Evolutionary conservation across 2,888 invertebrate species (phyloP), one percentile per base, ranked within the genome.

Genomic region (Xanthostigma xanthostigma): DNA sequence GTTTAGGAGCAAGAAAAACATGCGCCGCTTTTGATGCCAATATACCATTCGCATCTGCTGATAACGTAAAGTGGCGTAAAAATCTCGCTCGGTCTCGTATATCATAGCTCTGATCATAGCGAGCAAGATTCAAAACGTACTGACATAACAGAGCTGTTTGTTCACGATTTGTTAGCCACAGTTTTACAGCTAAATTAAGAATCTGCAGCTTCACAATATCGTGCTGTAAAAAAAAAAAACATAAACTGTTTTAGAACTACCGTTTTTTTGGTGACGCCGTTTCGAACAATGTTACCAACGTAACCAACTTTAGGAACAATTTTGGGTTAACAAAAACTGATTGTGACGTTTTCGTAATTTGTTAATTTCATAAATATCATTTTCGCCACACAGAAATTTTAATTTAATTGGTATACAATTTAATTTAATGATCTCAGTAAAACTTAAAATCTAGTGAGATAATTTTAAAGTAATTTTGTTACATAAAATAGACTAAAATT

Each of bases 91-190:
- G 76, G 70, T 99, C 98, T 27, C 98, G 76, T 47, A 98, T 93
- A 69, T 98, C 97, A 64, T 97, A 98, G 68, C 93, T 94, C 57
- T 87, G 85, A 73, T 98, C 98, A 66, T 97, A 98, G 57, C 93
- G 85, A 1, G 97, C 95, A 59, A 98, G 72, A 56, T 83, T 89
- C 61, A 97, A 85, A 40, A 97, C 85, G 68, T 98, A 97, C 63
- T 91, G 90, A 59, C 90, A 89, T 46, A 97, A 73, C 5, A 90
- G 72, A 50, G 81, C 76, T 0, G 92, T 93, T 68, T 89, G 93
- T 51, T 83, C 79, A 5, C 89, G 82, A 63, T 90, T 89, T 14
- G 87, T 90, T 45, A 96, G 74, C 59, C 83, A 92, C 27, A 99
- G 73, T 64, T 97, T 97, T 2, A 95, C 88, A 0, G 95, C 90